Evolutionary conservation across 2,888 invertebrate genomes (phyloP).

Genomic region (Caenorhabditis zanzibari): DNA sequence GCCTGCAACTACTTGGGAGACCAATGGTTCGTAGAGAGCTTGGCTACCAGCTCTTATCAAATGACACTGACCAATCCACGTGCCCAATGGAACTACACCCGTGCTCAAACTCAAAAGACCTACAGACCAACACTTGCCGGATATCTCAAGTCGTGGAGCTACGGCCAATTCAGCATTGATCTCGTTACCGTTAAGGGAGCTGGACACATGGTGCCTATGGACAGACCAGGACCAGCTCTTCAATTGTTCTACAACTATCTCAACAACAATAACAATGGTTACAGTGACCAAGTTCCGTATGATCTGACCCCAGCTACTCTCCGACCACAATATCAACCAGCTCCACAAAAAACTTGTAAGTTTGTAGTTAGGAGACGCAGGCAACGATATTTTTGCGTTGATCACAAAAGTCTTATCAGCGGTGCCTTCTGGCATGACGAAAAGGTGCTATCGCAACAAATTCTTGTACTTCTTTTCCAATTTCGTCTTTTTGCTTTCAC

Average conservation of each 20-base stretch:
- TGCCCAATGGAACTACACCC: conserved; percentile 70
- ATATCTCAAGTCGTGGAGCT: conserved; percentile 68
- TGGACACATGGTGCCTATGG: conserved; percentile 77
- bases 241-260: conserved; percentile 80
- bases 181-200: conserved; percentile 76
- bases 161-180: conserved; percentile 62
- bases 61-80: conserved; percentile 63
- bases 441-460: conserved; percentile 35
- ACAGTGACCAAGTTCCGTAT: conserved; percentile 65
- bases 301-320: conserved; percentile 55
- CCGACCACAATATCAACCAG: conserved; percentile 53
- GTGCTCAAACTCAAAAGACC: conserved; percentile 50
- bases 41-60: conserved; percentile 57
- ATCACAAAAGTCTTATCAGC: conserved; percentile 52
- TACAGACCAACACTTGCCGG: conserved; percentile 67
- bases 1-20: conserved; percentile 80
- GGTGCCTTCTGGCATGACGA: conserved; percentile 37
- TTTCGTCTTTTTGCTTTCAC: conserved; percentile 36
- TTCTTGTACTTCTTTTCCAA: conserved; percentile 16
- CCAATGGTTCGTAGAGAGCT: conserved; percentile 78
- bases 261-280: conserved; percentile 48
- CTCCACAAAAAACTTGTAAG: conserved; percentile 66
- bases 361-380: conserved; percentile 37
- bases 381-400: conserved; percentile 36
- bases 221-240: conserved; percentile 79